A percentile compares a stretch with the other conserved stretches of the same genome.
Evolutionary conservation across 2,113 vertebrate species (phyloP).

Genomic region (Elanus axillaris): DNA sequence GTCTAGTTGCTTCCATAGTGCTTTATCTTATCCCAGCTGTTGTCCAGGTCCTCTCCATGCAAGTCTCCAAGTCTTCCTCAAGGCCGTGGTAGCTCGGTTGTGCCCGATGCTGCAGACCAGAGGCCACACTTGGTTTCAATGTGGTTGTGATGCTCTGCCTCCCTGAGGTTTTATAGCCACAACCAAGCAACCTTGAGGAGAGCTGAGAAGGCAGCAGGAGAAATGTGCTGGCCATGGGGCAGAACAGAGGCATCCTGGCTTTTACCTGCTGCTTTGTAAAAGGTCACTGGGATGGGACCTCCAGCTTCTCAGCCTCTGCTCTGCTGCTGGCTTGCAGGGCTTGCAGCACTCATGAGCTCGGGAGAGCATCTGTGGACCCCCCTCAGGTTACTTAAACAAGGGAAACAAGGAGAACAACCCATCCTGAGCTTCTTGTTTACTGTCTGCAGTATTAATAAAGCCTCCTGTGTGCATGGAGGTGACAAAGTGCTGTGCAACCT

Average conservation of each 20-base stretch:
- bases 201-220: not conserved
- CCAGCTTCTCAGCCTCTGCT: not conserved
- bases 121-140: not conserved
- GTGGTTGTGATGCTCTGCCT: not conserved
- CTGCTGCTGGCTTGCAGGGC: not conserved
- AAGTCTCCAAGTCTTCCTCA: not conserved
- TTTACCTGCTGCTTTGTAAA: not conserved
- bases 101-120: not conserved
- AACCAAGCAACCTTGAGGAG: not conserved
- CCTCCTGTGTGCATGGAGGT: not conserved
- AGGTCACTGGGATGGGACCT: not conserved
- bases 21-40: not conserved
- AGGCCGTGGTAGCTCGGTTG: not conserved
- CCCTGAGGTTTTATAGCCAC: not conserved
- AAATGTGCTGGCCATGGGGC: not conserved
- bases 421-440: not conserved
- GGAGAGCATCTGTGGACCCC: not conserved
- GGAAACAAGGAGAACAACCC: not conserved
- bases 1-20: not conserved
- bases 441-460: not conserved
- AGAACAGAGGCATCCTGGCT: not conserved
- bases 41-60: not conserved
- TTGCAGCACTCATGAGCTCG: fast-evolving
- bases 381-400: not conserved
- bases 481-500: not conserved